These are phyloP conservation scores for Eleutherodactylus coqui DNA, from an alignment of 2,797 vertebrate species.

Conservation along the genomic window DNA sequence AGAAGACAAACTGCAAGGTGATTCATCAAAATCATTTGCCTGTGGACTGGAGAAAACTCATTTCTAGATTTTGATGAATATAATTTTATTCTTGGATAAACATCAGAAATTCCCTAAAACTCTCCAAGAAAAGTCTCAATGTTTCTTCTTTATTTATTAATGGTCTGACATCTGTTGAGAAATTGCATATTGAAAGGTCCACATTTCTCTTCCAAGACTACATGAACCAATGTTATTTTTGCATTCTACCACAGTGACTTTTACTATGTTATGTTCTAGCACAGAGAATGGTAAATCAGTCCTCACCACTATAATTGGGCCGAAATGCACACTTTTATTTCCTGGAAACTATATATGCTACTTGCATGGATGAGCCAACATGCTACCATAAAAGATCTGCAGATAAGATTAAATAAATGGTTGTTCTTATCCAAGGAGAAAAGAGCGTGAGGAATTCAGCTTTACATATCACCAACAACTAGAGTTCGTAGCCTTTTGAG, in stretches of 20 bases:
- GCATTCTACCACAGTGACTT: background rate
- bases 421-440: constrained; percentile 4
- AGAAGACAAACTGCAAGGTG: background rate
- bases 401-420: constrained; percentile 43
- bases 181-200: background rate
- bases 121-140: background rate
- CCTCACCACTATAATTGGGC: background rate
- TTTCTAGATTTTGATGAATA: background rate
- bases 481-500: constrained; percentile 21
- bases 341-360: constrained; percentile 20
- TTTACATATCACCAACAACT: background rate
- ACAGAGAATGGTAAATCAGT: background rate
- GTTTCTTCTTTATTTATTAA: background rate
- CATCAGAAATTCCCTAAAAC: background rate
- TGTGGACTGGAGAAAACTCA: background rate
- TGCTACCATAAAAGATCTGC: constrained; percentile 16
- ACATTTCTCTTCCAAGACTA: background rate
- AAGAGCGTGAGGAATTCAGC: constrained; percentile 27
- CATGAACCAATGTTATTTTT: background rate
- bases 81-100: background rate
- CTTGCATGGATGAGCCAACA: constrained; percentile 36
- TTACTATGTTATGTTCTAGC: background rate
- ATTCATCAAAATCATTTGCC: background rate
- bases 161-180: background rate
- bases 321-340: background rate